Percentiles rank a stretch among this genome's conserved stretches.
These are phyloP conservation scores for Poeciliopsis gracilis DNA, from an alignment of 2,797 vertebrate genomes.

Conservation along the genomic window DNA sequence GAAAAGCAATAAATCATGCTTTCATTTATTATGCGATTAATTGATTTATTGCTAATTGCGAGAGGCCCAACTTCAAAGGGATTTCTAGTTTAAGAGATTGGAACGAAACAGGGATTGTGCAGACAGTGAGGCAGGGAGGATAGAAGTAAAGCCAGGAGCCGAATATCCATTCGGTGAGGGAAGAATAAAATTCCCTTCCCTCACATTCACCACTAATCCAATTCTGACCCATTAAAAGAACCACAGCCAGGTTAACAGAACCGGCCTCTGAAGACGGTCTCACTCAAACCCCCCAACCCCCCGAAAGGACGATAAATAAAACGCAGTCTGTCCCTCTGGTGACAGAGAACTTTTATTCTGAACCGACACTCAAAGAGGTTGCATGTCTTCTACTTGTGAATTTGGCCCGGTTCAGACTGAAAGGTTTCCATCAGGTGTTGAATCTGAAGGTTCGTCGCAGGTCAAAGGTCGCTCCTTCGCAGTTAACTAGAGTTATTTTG, in stretches of 20 bases:
- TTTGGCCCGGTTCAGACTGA: not conserved
- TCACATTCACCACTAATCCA: slow-evolving; percentile 53
- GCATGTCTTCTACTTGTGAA: not conserved
- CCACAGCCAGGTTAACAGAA: slow-evolving; percentile 63
- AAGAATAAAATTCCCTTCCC: slow-evolving; percentile 26
- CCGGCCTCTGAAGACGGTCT: slow-evolving; percentile 58
- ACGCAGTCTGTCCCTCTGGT: not conserved
- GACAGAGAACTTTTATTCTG: not conserved
- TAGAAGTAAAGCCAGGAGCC: slow-evolving; percentile 40
- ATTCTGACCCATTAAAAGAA: slow-evolving; percentile 63
- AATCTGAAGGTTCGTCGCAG: not conserved
- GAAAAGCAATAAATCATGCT: too few relatives aligned
- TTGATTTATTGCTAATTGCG: too few relatives aligned
- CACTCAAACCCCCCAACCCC: slow-evolving; percentile 38
- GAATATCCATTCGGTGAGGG: slow-evolving; percentile 22
- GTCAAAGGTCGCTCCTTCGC: not conserved
- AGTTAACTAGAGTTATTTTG: not conserved
- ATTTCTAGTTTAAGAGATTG: slow-evolving; percentile 31
- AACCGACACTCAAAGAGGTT: not conserved
- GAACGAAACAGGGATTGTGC: slow-evolving; percentile 20
- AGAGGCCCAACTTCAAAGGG: slow-evolving; percentile 47
- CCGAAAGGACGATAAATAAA: slow-evolving; percentile 42
- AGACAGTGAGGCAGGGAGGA: slow-evolving; percentile 29
- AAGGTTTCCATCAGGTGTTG: not conserved
- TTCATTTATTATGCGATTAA: too few relatives aligned